Base-by-base conservation (phyloP, 2,113 vertebrate genomes). In the Vanacampus margaritifer region DNA sequence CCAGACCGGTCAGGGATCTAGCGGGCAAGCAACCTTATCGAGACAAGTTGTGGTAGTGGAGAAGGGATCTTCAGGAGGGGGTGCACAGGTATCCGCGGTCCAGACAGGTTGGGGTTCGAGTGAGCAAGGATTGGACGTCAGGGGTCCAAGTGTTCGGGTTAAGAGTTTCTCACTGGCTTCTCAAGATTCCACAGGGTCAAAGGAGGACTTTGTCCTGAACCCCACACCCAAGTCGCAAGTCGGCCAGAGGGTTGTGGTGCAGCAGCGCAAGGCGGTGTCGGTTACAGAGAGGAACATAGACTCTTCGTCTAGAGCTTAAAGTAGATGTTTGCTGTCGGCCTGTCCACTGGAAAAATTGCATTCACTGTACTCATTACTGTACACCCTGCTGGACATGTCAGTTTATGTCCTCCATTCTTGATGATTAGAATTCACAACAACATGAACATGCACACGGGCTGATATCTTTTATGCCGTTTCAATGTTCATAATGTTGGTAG, bases 231-330 rank as follows among this genome's bases (percentile, higher is more conserved):
- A 35, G n/a, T 2, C 39, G 4, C 70, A 79, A 32, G 79, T 80
- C 0, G 73, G 79, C 70, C 83, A 86, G 72, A 85, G 73, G 60
- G 71, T 86, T 14, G 84, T 89, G 75, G 59, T 79, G 70, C 86
- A 89, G 69, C 86, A 89, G 67, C 87, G 51, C 11, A 87, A 92
- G 72, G 89, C 84, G 36, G 65, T 90, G 2, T 79, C 78, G 2
- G 77, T 91, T 32, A 89, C 85, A 3, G 84, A 90, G 73, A 88
- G 75, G 63, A 88, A 82, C 71, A n/a, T 77, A 50, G 84, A 89
- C 43, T 75, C 82, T 10, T 81, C 43, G 51, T 68, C 75, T 39
- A 69, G 65, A 69, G 79, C 82, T 0, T 90, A 81, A 64, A 67
- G 10, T 7, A 23, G 7, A 61, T 8, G 23, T 62, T 41, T 41